Evolutionary conservation across 2,888 invertebrate species (phyloP).

Genomic region (Thysanoteuthis rhombus): DNA sequence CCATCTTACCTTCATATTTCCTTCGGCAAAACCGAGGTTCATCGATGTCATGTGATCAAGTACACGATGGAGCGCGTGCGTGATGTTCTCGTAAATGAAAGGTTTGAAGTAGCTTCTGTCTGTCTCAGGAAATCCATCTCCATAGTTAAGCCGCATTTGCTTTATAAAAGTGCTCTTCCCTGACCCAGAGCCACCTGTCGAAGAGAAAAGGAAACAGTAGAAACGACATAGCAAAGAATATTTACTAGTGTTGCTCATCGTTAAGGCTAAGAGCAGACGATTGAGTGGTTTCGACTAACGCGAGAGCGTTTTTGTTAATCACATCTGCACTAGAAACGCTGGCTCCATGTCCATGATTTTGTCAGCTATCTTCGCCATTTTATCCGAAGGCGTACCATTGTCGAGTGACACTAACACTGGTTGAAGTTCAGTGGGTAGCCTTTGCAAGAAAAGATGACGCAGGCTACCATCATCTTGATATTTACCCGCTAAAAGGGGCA

Average conservation of each 20-base stretch:
- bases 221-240: not conserved
- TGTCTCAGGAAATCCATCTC: conserved; percentile 57
- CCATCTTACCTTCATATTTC: not conserved
- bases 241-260: not conserved
- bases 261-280: not conserved
- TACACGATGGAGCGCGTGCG: conserved; percentile 54
- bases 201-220: not conserved
- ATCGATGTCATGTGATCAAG: conserved; percentile 51
- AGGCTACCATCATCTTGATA: no score
- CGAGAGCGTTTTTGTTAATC: not conserved
- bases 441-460: no score
- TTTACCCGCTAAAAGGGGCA: no score
- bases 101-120: conserved; percentile 49
- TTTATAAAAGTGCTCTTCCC: conserved; percentile 65
- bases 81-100: conserved; percentile 57
- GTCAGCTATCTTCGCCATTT: no score
- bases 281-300: not conserved
- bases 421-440: no score
- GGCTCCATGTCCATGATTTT: no score
- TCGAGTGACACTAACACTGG: no score
- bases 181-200: conserved; percentile 57
- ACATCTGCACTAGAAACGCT: no score
- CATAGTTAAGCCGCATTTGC: conserved; percentile 60
- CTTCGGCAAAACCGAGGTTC: not conserved
- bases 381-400: no score